Evolutionary conservation across 2,888 invertebrate genomes (phyloP), one percentile per base, ranked within the genome.

Genomic region (Drosophila conformis): DNA sequence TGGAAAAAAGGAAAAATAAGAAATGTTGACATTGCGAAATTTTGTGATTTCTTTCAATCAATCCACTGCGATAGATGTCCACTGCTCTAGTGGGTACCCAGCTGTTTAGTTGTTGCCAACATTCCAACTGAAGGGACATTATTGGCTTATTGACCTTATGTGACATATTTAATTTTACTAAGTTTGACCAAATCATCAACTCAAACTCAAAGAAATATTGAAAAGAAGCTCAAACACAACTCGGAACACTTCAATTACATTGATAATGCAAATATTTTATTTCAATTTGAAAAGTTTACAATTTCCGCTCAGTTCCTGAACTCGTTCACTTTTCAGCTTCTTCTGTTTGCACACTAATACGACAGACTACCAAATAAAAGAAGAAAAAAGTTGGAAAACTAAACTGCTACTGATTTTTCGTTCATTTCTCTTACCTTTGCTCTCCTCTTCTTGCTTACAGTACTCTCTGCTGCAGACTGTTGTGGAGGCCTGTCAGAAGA

Each of bases 381-480:
- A 29, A 51, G 52, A 76, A 51, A 48, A 31, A 62, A 68, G 78
- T 69, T 74, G 70, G 59, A 63, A 78, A 78, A 75, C 73, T 75
- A 75, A 78, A 75, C 67, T 78, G 77, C 59, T 70, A 80, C 83
- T 82, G 73, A 82, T 74, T 78, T 78, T 70, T 78, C 51, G 27
- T 51, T 63, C 21, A 63, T 29, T 64, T 53, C 65, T 51, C 40
- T 4, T 56, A 57, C 66, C 51, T 51, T 56, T 35, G 33, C 27
- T 46, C 65, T n/a, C 61, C 27, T 60, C 49, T 51, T 57, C 38
- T 57, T 69, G 46, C 59, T 69, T 72, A 69, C 82, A 97, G 97
- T 97, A 97, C 94, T 97, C 97, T 85, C 95, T 97, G 95, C 96
- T 98, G 93, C 98, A 99, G 97, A 97, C 97, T 62, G 97, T 99